Base-by-base conservation (phyloP, 2,113 vertebrate species). In the Burhinus bistriatus region DNA sequence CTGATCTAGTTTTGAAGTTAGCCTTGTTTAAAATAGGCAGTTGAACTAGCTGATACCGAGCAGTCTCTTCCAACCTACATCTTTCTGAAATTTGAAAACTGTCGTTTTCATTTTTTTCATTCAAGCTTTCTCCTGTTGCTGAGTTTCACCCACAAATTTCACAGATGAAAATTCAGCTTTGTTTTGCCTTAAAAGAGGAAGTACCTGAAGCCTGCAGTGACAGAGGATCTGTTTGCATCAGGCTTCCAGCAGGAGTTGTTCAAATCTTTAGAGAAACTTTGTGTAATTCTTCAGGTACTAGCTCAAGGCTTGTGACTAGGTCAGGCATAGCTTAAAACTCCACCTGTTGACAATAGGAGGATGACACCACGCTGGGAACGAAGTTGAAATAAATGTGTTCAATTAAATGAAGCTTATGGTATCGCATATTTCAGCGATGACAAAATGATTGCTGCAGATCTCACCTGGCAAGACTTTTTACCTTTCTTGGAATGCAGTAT, bases 401-500 rank as follows among this genome's bases (percentile, higher is more conserved):
- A 4, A 22, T 73, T 11, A 55, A 92, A 55, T 40, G 76, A 62
- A 77, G 68, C 86, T 76, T 55, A 61, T 83, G 64, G 14, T 42
- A 9, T 86, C 54, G 8, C 89, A 45, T 80, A 76, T 52, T 90
- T 80, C 40, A 57, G 66, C 34, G 68, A 65, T 88, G 89, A 86
- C 58, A 54, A 13, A 59, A 47, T 2, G 27, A 29, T 45, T 34
- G 68, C 76, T 77, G 89, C 93, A 42, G 19, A 13, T 75, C 93
- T 89, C 7, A 80, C 91, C 89, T 92, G 86, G 19, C 86, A 80
- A 52, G 80, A 38, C 75, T 66, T 32, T 13, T 75, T 9, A n/a
- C 77, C 70, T 91, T 44, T 42, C 52, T 36, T 83, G 88, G 90
- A 94, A 94, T 87, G 86, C 71, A 92, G 90, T 65, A 38, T 88